Conservation (phyloP, 2,113 vertebrate species). For the Passer domesticus region DNA sequence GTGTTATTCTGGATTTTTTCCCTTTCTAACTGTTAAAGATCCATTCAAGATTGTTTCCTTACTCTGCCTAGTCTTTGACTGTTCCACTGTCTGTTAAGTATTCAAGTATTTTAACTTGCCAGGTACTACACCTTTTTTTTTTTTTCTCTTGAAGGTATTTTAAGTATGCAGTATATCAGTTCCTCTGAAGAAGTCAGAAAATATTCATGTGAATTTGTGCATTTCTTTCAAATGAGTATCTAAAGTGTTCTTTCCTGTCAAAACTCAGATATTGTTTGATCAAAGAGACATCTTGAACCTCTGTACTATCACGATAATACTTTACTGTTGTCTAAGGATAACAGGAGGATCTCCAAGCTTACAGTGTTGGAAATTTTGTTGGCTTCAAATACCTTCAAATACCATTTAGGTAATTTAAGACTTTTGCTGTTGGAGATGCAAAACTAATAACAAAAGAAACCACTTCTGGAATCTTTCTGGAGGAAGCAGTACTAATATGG, state of each 20-base stretch:
- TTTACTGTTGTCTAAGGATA: too few relatives aligned
- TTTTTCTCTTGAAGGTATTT: background rate
- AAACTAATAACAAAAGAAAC: background rate
- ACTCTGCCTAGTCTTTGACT: background rate
- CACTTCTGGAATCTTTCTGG: background rate
- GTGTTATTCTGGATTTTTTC: background rate
- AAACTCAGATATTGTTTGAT: too few relatives aligned
- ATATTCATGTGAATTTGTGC: background rate
- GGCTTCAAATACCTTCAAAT: background rate
- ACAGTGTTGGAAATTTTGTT: too few relatives aligned
- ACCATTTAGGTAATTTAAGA: background rate
- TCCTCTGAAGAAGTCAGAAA: background rate
- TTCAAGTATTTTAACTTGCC: background rate
- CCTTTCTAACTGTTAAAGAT: background rate
- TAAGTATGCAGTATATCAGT: background rate
- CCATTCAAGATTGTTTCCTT: background rate
- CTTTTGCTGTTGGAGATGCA: background rate
- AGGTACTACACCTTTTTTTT: background rate
- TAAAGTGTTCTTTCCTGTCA: too few relatives aligned
- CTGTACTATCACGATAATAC: too few relatives aligned
- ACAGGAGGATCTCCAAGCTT: too few relatives aligned
- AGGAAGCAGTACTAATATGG: background rate
- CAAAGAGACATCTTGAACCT: too few relatives aligned
- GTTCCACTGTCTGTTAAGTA: background rate
- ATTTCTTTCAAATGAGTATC: too few relatives aligned